phyloP scores from a whole-genome alignment of 2,888 invertebrate species.

The Elmis aenea region DNA sequence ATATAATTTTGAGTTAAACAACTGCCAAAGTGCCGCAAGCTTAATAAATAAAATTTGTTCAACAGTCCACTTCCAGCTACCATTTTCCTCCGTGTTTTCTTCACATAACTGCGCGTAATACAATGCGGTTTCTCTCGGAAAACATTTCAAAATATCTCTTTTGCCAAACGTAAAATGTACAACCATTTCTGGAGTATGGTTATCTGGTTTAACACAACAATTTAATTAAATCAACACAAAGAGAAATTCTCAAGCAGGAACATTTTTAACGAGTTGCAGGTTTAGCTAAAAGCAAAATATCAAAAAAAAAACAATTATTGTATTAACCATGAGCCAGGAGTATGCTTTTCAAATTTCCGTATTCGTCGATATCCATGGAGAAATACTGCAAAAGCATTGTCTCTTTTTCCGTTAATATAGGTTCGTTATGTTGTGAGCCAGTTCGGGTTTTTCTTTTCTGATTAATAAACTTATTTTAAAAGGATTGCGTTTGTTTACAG shows the following conservation, averaged over 20 bases:
- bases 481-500: too few species aligned
- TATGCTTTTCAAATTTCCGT: constrained; percentile 66
- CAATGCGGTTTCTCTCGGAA: constrained; percentile 75
- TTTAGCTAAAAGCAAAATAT: too few species aligned
- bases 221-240: not conserved
- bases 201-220: constrained; percentile 49
- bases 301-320: too few species aligned
- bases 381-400: constrained; percentile 90
- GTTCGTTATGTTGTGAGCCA: constrained; percentile 65
- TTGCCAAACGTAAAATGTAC: constrained; percentile 75
- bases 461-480: too few species aligned
- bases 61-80: constrained; percentile 69
- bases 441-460: constrained; percentile 68
- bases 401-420: constrained; percentile 65
- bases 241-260: not conserved
- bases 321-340: too few species aligned
- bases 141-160: constrained; percentile 81
- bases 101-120: constrained; percentile 60
- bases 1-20: too few species aligned
- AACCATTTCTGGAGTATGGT: constrained; percentile 77
- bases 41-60: constrained; percentile 86
- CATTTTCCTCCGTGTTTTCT: constrained; percentile 41
- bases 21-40: too few species aligned
- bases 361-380: constrained; percentile 68
- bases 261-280: too few species aligned